Base-by-base conservation (phyloP, 2,888 invertebrate species). In the Autographa gamma region DNA sequence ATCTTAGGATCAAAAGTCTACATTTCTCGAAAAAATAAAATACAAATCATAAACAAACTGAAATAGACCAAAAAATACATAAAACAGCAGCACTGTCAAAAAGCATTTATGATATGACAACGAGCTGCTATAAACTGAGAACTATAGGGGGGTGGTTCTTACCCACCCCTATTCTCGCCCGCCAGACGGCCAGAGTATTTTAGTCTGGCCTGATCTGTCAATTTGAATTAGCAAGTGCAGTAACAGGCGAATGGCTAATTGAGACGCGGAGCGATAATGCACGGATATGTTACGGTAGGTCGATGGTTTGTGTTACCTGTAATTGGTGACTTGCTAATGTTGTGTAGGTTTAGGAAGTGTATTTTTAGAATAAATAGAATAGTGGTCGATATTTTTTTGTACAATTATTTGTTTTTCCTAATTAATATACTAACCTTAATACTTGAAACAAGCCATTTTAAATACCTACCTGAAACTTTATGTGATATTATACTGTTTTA, bases 121-220 rank as follows among this genome's bases (percentile, higher is more conserved):
- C 79, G 82, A 86, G 86, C 64, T 86, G 88, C 86, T 75, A 71
- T 83, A 76, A 80, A 76, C 79, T 80, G 82, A 76, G 80, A 83
- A 82, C 82, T 88, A 82, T 85, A 80, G 85, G 87, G 89, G 86
- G 86, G 71, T 84, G 85, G 79, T 9, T 73, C 41, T 38, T 11
- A 3, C 84, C 84, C 82, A 81, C 85, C 82, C 88, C 81, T 77
- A 84, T 63, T 79, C 64, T 80, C 79, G 60, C 76, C 80, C 71
- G 86, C 88, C 92, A 92, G 93, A 90, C 93, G 86, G 90, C 79
- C 82, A 85, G 74, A 84, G 85, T 95, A 95, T 95, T 95, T 95
- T 87, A 83, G 95, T 93, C 93, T 92, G 95, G 92, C 94, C 93
- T 92, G 92, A 95, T 94, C 86, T 94, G 95, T 93, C 95, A 93